These are phyloP conservation scores for Leucopsar rothschildi DNA, from an alignment of 2,113 vertebrate species.

Conservation along the genomic window DNA sequence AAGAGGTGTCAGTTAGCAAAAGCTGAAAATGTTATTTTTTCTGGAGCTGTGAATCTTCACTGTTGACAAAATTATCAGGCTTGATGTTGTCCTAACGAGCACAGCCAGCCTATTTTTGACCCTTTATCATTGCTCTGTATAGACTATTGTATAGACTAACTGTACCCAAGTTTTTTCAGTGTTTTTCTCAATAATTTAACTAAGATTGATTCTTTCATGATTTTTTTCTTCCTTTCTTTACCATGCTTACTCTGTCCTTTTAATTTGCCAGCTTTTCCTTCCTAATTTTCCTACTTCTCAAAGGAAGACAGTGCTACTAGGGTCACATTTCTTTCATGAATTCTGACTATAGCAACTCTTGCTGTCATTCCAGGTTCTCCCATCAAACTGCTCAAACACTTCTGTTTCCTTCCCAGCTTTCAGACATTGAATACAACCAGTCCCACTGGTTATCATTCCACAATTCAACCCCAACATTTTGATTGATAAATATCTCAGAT, in stretches of 20 bases:
- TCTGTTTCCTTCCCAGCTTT: neutral
- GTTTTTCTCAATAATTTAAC: neutral
- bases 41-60: neutral
- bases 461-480: neutral
- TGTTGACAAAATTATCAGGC: neutral
- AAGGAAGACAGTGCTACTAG: neutral
- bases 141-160: neutral
- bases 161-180: neutral
- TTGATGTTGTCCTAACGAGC: neutral
- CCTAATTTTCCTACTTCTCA: neutral
- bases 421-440: neutral
- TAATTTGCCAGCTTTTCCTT: neutral
- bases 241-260: neutral
- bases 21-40: neutral
- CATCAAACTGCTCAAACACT: neutral
- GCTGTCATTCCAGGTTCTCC: neutral
- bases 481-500: neutral
- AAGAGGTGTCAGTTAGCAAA: neutral
- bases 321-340: neutral
- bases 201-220: neutral
- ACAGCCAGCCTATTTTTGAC: neutral
- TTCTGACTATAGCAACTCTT: neutral
- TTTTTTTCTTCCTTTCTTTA: neutral
- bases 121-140: neutral
- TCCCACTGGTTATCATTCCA: neutral